These are phyloP conservation scores for Solenopsis invicta DNA, from an alignment of 1,140 invertebrate species.

Conservation along the genomic window DNA sequence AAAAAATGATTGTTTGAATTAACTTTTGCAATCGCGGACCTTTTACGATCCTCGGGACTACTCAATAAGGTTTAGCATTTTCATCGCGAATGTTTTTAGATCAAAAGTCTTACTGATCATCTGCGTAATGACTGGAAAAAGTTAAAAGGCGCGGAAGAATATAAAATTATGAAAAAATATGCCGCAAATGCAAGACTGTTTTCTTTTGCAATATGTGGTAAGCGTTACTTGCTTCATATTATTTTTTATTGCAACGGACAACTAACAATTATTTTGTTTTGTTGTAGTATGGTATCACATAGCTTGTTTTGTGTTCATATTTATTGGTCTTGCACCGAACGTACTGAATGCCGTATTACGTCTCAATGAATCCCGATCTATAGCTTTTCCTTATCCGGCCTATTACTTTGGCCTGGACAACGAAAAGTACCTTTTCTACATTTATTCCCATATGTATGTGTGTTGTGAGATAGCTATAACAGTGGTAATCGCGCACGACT, in stretches of 20 bases:
- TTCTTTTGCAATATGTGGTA: background rate
- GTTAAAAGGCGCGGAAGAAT: background rate
- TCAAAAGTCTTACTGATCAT: constrained; percentile 2
- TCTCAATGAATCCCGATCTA: background rate
- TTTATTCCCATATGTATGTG: background rate
- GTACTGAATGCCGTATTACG: constrained; percentile 6
- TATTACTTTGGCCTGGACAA: background rate
- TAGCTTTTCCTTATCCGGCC: background rate
- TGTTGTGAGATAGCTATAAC: background rate
- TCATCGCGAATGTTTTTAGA: background rate
- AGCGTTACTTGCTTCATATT: background rate
- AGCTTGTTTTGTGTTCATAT: background rate
- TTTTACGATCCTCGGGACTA: background rate
- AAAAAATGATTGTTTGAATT: background rate
- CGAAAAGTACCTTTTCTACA: constrained; percentile 14
- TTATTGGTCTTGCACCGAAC: background rate
- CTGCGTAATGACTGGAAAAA: background rate
- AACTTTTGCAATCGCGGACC: background rate
- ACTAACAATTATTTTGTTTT: background rate
- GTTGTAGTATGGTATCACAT: background rate
- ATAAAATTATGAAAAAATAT: constrained; percentile 30
- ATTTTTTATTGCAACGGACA: background rate
- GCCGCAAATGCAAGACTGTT: background rate
- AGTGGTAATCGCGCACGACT: background rate
- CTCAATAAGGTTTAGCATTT: background rate